phyloP scores from a whole-genome alignment of 2,797 vertebrate genomes.

The Gouania willdenowi region DNA sequence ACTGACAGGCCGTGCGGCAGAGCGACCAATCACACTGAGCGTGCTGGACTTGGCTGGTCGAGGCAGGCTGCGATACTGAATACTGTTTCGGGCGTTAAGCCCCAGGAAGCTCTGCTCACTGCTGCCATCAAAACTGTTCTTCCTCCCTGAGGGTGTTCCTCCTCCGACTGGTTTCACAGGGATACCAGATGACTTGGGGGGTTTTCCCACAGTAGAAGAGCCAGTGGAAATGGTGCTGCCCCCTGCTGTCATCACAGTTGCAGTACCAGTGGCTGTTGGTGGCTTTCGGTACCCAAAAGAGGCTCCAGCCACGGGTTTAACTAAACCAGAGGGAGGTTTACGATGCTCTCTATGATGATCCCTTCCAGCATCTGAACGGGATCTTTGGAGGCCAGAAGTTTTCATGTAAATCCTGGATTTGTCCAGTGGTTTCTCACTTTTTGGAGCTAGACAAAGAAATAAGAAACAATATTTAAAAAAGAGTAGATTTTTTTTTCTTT shows the following conservation, averaged over 20 bases:
- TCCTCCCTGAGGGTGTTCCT: conserved; percentile 71
- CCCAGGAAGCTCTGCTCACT: conserved; percentile 86
- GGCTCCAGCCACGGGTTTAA: conserved; percentile 82
- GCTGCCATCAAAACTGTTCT: conserved; percentile 92
- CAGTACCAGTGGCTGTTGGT: conserved; percentile 80
- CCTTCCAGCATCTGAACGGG: conserved; percentile 90
- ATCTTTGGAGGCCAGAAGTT: conserved; percentile 85
- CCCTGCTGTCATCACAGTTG: conserved; percentile 87
- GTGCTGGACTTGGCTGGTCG: conserved; percentile 94
- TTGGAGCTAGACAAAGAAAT: conserved; percentile 60
- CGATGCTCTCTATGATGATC: conserved; percentile 84
- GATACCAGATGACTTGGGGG: conserved; percentile 90
- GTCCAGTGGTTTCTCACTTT: conserved; percentile 86
- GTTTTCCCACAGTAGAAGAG: conserved; percentile 89
- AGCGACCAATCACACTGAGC: conserved; percentile 88
- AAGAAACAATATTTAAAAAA: no score
- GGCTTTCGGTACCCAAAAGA: conserved; percentile 94
- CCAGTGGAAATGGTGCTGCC: conserved; percentile 79
- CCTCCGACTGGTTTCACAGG: conserved; percentile 86
- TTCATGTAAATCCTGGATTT: conserved; percentile 88
- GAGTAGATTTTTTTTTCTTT: no score
- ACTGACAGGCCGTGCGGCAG: conserved; percentile 77
- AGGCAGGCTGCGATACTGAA: conserved; percentile 96
- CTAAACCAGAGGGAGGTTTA: conserved; percentile 91
- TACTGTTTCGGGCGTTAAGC: conserved; percentile 84